Evolutionary conservation across 1,140 invertebrate species (phyloP).

Genomic region (Caenorhabditis latens): DNA sequence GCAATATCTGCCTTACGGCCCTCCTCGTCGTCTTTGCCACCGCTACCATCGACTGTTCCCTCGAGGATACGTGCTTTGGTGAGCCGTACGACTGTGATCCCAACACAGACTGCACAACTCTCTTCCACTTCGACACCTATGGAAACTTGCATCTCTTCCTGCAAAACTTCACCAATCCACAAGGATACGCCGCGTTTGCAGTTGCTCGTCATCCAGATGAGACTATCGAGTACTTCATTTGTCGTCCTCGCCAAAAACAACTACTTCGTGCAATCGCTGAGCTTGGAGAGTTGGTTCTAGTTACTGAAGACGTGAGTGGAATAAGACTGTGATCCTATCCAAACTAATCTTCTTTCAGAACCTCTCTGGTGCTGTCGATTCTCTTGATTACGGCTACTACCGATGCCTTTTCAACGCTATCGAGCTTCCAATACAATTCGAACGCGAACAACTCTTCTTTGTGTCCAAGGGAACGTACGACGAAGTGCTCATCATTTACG

Average conservation of each 20-base stretch:
- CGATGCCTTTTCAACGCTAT: neutral
- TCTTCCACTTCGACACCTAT: conserved; percentile 1
- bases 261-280: neutral
- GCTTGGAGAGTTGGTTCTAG: neutral
- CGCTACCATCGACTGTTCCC: neutral
- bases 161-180: neutral
- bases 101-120: neutral
- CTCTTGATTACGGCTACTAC: neutral
- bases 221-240: conserved; percentile 15
- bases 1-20: neutral
- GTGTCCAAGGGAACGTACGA: neutral
- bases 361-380: neutral
- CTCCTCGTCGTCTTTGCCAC: no score
- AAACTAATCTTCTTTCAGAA: neutral
- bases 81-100: conserved; percentile 19
- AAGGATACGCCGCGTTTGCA: neutral
- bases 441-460: neutral
- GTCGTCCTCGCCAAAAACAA: neutral
- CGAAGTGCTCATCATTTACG: neutral
- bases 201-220: neutral
- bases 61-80: neutral
- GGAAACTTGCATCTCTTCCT: conserved; percentile 17
- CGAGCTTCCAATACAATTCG: neutral
- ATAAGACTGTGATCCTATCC: neutral
- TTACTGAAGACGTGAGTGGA: neutral